These are phyloP conservation scores for Heloderma charlesbogerti DNA, from an alignment of 2,113 vertebrate genomes.

Conservation along the genomic window DNA sequence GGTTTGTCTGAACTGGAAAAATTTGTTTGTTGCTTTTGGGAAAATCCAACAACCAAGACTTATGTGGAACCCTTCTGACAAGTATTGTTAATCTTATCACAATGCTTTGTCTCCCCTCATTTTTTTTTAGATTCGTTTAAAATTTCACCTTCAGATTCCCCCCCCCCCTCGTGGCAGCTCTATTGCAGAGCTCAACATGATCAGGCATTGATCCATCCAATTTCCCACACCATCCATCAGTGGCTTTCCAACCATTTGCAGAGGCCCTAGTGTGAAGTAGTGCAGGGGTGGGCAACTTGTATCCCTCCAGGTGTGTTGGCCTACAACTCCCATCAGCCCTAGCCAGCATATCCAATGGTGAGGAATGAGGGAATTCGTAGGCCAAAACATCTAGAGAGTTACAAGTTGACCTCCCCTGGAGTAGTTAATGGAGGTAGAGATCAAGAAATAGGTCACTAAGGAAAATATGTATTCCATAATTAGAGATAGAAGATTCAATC, in stretches of 20 bases:
- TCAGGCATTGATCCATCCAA: background rate
- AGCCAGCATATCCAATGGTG: no score
- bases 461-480: background rate
- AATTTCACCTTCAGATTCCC: no score
- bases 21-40: background rate
- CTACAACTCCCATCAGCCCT: no score
- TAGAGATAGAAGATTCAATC: background rate
- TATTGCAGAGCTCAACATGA: background rate
- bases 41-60: background rate
- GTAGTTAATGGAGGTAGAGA: background rate
- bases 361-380: no score
- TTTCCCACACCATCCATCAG: background rate
- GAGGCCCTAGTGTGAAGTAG: background rate
- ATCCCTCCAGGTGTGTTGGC: no score
- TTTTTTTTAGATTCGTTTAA: background rate
- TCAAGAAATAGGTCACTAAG: background rate
- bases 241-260: background rate
- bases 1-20: no score
- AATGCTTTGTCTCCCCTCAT: background rate
- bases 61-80: background rate
- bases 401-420: no score
- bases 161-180: no score
- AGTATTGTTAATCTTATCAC: background rate
- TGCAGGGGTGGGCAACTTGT: no score
- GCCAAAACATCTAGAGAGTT: no score